These are phyloP conservation scores for Tetranychus piercei DNA, from an alignment of 2,888 invertebrate genomes.

Conservation along the genomic window DNA sequence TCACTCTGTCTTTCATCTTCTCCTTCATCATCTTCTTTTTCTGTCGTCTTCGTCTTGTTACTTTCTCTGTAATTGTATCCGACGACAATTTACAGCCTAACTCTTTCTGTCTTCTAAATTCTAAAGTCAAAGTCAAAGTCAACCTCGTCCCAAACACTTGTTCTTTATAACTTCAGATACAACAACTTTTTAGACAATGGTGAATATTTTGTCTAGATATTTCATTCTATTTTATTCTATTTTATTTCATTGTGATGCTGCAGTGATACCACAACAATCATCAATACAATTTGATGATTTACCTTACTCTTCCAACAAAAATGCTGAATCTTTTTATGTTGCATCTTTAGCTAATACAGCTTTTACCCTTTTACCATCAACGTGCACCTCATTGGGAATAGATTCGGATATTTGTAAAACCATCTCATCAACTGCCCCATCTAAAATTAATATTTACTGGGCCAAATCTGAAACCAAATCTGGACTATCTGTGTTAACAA, in stretches of 20 bases:
- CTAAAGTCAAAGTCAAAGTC: too few species aligned
- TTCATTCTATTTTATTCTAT: neutral
- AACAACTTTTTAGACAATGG: neutral
- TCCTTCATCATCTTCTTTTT: neutral
- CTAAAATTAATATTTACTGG: neutral
- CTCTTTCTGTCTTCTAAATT: neutral
- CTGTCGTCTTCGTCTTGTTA: slow-evolving; percentile 2
- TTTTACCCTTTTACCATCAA: neutral
- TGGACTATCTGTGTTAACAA: neutral
- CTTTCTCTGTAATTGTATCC: neutral
- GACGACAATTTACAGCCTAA: too few species aligned
- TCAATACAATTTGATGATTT: neutral
- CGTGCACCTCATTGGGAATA: neutral
- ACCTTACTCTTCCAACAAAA: neutral
- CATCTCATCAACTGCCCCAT: neutral
- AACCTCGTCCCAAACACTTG: too few species aligned
- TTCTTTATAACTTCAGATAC: too few species aligned
- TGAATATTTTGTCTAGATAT: neutral
- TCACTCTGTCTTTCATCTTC: neutral
- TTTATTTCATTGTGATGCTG: neutral
- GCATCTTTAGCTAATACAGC: neutral
- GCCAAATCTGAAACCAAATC: neutral
- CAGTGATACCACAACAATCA: neutral
- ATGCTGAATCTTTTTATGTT: neutral
- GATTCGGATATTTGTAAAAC: neutral